Percentiles rank a stretch among this genome's conserved stretches.
These are phyloP conservation scores for Macrotus californicus DNA, from an alignment of 2,113 vertebrate genomes.

Conservation along the genomic window DNA sequence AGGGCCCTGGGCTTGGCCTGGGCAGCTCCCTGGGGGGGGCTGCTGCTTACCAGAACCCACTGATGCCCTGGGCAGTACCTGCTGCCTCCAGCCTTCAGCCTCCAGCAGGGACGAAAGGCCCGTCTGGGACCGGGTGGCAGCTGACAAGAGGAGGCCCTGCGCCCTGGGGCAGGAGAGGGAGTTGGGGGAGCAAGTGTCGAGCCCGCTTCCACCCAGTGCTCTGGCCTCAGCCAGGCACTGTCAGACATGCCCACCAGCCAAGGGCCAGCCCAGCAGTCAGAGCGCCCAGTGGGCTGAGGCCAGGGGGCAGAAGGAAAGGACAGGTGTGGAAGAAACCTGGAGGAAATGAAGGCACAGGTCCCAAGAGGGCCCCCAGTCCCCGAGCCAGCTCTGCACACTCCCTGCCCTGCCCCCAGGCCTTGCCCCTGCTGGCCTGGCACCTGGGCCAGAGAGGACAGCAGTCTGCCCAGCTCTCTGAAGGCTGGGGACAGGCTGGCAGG, in stretches of 20 bases:
- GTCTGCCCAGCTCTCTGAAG: not conserved
- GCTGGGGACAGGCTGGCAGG: accelerated
- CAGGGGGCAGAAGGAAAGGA: not conserved
- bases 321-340: not conserved
- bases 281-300: not conserved
- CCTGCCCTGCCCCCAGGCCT: not conserved
- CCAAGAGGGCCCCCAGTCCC: not conserved
- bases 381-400: not conserved
- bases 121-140: not conserved
- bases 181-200: not conserved
- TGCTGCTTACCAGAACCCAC: not conserved
- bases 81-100: not conserved
- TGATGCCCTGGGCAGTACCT: accelerated
- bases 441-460: not conserved
- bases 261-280: accelerated
- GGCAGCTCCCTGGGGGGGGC: not conserved
- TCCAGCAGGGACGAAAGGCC: accelerated
- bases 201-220: accelerated
- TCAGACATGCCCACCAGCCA: accelerated
- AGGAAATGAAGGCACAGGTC: accelerated
- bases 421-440: not conserved
- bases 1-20: not conserved
- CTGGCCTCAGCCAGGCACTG: not conserved
- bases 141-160: not conserved
- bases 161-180: no score